These are phyloP conservation scores for Delia radicum DNA, from an alignment of 1,140 invertebrate genomes.

Conservation along the genomic window DNA sequence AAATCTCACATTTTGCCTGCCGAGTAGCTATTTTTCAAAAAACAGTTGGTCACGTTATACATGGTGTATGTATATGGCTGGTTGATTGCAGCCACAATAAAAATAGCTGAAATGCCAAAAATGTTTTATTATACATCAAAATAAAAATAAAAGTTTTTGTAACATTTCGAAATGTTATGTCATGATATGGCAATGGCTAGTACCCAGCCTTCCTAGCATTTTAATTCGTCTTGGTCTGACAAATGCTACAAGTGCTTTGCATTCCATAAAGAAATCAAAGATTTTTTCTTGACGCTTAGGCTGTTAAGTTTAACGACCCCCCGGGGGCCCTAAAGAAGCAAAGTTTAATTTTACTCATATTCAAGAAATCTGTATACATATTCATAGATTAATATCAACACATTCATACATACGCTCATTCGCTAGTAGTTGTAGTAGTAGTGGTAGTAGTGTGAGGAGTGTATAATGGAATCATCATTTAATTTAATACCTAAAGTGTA, in stretches of 20 bases:
- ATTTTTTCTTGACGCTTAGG: constrained; percentile 23
- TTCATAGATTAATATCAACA: too few relatives aligned
- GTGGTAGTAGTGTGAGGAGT: too few relatives aligned
- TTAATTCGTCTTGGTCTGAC: neutral
- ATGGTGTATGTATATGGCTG: neutral
- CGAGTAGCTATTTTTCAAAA: too few relatives aligned
- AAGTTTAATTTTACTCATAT: constrained; percentile 25
- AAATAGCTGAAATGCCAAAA: constrained; percentile 1
- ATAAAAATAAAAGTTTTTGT: neutral
- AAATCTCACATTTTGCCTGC: too few relatives aligned
- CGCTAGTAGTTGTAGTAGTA: too few relatives aligned
- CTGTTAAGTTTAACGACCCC: constrained; percentile 32
- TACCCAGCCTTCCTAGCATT: neutral
- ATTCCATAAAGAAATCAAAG: constrained; percentile 12
- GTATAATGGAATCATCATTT: too few relatives aligned
- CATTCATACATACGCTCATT: too few relatives aligned
- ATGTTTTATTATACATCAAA: constrained; percentile 18
- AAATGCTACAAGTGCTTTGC: constrained; percentile 14
- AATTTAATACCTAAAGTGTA: too few relatives aligned
- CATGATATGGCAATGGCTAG: neutral
- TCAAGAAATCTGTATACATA: too few relatives aligned
- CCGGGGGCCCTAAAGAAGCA: constrained; percentile 26
- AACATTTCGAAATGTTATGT: neutral
- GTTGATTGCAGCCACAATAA: constrained; percentile 9
- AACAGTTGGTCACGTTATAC: too few relatives aligned